Evolutionary conservation across 2,888 invertebrate genomes (phyloP), one percentile per base, ranked within the genome.

Genomic region (Mylabris sibirica): DNA sequence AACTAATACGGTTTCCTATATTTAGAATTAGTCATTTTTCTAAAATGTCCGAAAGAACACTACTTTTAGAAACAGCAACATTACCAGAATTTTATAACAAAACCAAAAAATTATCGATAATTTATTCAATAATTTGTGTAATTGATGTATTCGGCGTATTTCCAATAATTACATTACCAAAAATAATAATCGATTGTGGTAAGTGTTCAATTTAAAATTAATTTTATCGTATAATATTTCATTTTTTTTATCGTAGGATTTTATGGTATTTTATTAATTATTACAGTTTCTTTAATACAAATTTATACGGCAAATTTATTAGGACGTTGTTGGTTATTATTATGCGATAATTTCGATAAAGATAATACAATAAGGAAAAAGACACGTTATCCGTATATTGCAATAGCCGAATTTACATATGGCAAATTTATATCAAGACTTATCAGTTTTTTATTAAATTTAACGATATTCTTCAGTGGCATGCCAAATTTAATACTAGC

Each of bases 61-160:
- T 67, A 53, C 61, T 77, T 14, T 67, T 76, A 60, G 66, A 68
- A 17, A 44, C 12, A 1, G 3, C 22, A 4, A 22, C 53, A 20
- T 30, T n/a, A 24, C 1, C 44, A 64, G 59, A 3, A 59, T 8
- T 14, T 12, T 30, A 59, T 57, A 17, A 3, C 14, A 63, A 44
- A 44, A 34, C 34, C 17, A 72, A 77, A 60, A 90, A 90, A 0
- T 86, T 94, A 5, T 91, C 92, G 38, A 86, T 92, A 3, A 81
- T 92, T 60, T 91, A 93, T 80, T 90, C 93, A 0, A 87, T 91
- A 14, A 86, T 94, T 53, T 94, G 94, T 82, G 90, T 95, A 30
- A 87, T 95, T 20, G 94, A 94, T 82, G 88, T 94, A 60, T 94
- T 95, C 79, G 95, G 94, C 57, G 93, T 95, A 0, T 94, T 94